Evolutionary conservation across 64 coral and sea anemone species (phyloP).

Genomic region (Dendronephthya gigantea): DNA sequence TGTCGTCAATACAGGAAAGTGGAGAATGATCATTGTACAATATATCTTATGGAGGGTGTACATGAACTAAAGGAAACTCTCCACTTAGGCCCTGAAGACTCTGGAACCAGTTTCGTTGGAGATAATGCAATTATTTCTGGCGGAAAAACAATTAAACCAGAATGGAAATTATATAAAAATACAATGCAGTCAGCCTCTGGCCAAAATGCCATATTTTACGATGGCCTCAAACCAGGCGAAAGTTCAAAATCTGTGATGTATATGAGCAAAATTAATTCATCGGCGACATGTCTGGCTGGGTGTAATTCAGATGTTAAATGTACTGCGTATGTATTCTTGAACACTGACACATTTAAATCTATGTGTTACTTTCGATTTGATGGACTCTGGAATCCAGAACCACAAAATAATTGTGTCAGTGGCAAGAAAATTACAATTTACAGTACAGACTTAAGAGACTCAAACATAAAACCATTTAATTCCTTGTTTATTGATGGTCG

Average conservation of each 20-base stretch:
- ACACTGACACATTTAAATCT: not conserved
- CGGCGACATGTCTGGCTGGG: not conserved
- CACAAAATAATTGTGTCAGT: conserved; percentile 16
- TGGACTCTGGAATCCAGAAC: not conserved
- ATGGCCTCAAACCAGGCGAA: not conserved
- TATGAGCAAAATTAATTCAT: not conserved
- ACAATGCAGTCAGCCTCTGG: not conserved
- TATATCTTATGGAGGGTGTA: conserved; percentile 12
- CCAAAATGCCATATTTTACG: conserved; percentile 16
- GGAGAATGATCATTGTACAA: not conserved
- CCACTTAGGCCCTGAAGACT: not conserved
- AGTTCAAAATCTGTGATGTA: not conserved
- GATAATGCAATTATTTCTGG: conserved; percentile 4
- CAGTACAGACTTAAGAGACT: not conserved
- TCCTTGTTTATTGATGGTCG: conserved; percentile 9
- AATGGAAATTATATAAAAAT: not conserved
- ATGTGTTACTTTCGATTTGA: conserved; percentile 13
- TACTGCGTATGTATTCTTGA: not conserved
- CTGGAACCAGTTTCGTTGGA: not conserved
- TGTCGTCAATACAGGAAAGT: not conserved
- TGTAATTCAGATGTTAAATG: not conserved
- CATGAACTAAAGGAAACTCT: not conserved
- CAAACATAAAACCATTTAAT: not conserved
- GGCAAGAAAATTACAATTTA: not conserved
- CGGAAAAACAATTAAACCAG: not conserved